These are phyloP conservation scores for Lysandra bellargus DNA, from an alignment of 2,888 invertebrate species.

Conservation along the genomic window DNA sequence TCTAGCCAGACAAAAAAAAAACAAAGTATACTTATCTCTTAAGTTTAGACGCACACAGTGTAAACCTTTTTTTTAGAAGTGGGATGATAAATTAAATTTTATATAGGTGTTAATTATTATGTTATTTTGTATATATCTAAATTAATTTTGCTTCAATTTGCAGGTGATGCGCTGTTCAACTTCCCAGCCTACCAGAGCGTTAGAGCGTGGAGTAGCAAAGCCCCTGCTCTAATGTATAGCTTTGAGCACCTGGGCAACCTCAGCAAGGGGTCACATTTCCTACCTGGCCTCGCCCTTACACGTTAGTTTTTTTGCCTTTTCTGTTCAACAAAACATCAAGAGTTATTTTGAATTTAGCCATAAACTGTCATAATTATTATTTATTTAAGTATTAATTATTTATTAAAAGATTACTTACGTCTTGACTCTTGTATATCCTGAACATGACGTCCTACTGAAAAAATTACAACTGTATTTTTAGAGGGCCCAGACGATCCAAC, in stretches of 20 bases:
- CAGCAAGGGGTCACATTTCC: conserved; percentile 82
- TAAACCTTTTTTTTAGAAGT: too few relatives aligned
- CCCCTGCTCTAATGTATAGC: conserved; percentile 85
- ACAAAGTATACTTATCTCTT: too few relatives aligned
- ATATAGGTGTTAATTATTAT: not conserved
- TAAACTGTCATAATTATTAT: not conserved
- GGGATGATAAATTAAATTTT: not conserved
- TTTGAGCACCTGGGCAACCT: conserved; percentile 86
- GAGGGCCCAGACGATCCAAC: conserved; percentile 42
- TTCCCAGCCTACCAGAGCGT: conserved; percentile 87
- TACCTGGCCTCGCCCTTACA: conserved; percentile 84
- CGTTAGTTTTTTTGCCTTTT: conserved; percentile 50
- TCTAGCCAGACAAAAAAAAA: not conserved
- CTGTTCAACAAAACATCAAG: not conserved
- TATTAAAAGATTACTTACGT: not conserved
- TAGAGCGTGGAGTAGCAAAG: conserved; percentile 83
- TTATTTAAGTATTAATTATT: not conserved
- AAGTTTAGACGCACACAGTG: too few relatives aligned
- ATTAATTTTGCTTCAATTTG: not conserved
- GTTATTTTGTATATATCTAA: not conserved
- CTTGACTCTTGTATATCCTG: not conserved
- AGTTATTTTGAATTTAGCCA: not conserved
- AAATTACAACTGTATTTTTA: conserved; percentile 33
- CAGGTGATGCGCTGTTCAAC: conserved; percentile 88
- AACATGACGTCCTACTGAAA: not conserved